Evolutionary conservation across 2,113 vertebrate genomes (phyloP).

Genomic region (Tachysurus fulvidraco): DNA sequence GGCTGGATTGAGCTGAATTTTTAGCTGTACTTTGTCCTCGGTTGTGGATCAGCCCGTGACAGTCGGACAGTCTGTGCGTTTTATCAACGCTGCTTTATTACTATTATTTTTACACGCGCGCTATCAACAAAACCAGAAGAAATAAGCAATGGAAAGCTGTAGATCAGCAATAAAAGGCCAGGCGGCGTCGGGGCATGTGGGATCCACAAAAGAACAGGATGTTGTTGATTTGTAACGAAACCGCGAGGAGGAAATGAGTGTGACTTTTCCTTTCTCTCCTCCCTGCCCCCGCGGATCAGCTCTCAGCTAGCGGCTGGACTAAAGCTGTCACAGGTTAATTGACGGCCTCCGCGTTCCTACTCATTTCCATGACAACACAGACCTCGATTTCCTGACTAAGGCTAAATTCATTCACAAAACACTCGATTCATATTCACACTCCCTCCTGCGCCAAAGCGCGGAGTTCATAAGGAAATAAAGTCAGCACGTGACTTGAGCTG

Average conservation of each 20-base stretch:
- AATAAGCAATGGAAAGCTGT: neutral
- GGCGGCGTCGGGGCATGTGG: conserved; percentile 73
- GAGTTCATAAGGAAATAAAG: neutral
- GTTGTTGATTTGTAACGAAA: conserved; percentile 95
- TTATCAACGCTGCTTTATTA: neutral
- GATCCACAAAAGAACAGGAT: conserved; percentile 94
- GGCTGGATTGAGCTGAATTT: conserved; percentile 39
- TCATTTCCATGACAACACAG: conserved; percentile 66
- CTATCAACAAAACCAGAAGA: neutral
- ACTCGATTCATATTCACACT: neutral
- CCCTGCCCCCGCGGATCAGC: conserved; percentile 55
- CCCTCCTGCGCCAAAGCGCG: neutral
- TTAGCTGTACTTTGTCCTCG: conserved; percentile 49
- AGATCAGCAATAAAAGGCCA: conserved; percentile 60
- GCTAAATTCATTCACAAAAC: conserved; percentile 34
- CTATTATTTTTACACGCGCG: neutral
- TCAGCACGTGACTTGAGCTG: neutral
- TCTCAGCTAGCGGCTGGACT: conserved; percentile 63
- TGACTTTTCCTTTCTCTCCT: conserved; percentile 85
- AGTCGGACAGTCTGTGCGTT: neutral
- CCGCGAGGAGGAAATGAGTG: conserved; percentile 92
- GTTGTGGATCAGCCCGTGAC: neutral
- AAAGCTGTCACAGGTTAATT: conserved; percentile 75
- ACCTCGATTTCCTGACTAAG: conserved; percentile 52
- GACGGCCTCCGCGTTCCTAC: conserved; percentile 66